Conservation (phyloP, 2,113 vertebrate species). For the Limanda limanda region DNA sequence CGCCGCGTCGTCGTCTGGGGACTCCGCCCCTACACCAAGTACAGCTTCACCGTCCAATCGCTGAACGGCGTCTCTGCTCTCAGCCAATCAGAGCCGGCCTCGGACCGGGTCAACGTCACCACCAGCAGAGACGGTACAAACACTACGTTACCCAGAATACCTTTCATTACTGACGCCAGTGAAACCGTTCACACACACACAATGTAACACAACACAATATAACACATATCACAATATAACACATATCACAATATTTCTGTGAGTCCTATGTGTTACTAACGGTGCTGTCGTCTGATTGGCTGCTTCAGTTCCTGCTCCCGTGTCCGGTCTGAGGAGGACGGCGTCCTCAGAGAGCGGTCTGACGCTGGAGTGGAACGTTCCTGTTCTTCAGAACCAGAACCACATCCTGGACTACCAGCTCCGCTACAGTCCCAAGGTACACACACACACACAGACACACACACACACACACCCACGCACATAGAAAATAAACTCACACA, state of each 20-base stretch:
- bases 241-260: too few relatives aligned
- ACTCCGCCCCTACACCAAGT: slow-evolving; percentile 84
- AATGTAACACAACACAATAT: neutral
- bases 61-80: slow-evolving; percentile 83
- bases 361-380: slow-evolving; percentile 80
- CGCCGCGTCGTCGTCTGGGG: slow-evolving; percentile 82
- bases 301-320: slow-evolving; percentile 80
- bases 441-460: slow-evolving; percentile 23
- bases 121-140: slow-evolving; percentile 84
- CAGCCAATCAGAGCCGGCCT: slow-evolving; percentile 77
- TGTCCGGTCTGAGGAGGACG: slow-evolving; percentile 76
- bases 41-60: slow-evolving; percentile 84
- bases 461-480: slow-evolving; percentile 13
- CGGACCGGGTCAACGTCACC: slow-evolving; percentile 84
- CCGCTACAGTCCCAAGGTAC: slow-evolving; percentile 86
- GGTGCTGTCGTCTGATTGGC: neutral
- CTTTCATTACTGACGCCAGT: too few relatives aligned
- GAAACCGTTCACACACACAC: neutral
- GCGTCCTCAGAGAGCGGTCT: slow-evolving; percentile 79
- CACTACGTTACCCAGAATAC: slow-evolving; percentile 32
- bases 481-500: neutral
- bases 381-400: slow-evolving; percentile 69
- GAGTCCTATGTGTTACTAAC: too few relatives aligned
- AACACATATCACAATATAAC: too few relatives aligned
- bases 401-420: slow-evolving; percentile 88